Conservation (phyloP, 2,888 invertebrate genomes). For the Apeira syringaria region DNA sequence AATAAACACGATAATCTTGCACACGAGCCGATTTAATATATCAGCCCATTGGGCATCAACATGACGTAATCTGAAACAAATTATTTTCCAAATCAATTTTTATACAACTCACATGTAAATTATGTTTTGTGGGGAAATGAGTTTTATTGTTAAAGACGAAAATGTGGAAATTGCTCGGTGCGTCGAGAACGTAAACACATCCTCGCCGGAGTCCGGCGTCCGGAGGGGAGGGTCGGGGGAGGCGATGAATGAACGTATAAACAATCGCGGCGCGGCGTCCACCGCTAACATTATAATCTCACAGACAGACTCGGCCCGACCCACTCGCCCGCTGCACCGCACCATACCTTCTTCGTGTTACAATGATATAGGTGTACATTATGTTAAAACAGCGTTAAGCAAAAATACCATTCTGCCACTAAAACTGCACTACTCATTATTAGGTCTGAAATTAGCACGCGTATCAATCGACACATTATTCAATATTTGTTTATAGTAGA, state of each 20-base stretch:
- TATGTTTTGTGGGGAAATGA: constrained; percentile 26
- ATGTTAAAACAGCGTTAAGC: too few relatives aligned
- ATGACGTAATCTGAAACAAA: constrained; percentile 32
- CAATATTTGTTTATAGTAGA: too few relatives aligned
- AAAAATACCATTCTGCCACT: too few relatives aligned
- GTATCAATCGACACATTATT: too few relatives aligned
- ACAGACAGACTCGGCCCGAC: constrained; percentile 37
- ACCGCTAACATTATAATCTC: constrained; percentile 54
- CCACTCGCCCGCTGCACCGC: constrained; percentile 12
- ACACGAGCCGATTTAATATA: constrained; percentile 34
- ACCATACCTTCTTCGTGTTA: too few relatives aligned
- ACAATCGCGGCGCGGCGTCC: constrained; percentile 49
- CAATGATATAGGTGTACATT: too few relatives aligned
- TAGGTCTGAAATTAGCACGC: too few relatives aligned
- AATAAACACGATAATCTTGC: neutral
- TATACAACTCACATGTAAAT: constrained; percentile 27
- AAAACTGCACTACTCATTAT: too few relatives aligned
- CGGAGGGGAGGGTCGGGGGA: constrained; percentile 48
- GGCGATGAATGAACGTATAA: constrained; percentile 63
- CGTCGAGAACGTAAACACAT: constrained; percentile 35
- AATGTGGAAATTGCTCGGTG: constrained; percentile 35
- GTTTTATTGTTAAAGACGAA: constrained; percentile 31
- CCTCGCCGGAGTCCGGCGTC: constrained; percentile 33
- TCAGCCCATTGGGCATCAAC: constrained; percentile 31
- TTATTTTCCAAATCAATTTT: constrained; percentile 33